These are phyloP conservation scores for Oreochromis aureus DNA, from an alignment of 2,113 vertebrate genomes.

Conservation along the genomic window DNA sequence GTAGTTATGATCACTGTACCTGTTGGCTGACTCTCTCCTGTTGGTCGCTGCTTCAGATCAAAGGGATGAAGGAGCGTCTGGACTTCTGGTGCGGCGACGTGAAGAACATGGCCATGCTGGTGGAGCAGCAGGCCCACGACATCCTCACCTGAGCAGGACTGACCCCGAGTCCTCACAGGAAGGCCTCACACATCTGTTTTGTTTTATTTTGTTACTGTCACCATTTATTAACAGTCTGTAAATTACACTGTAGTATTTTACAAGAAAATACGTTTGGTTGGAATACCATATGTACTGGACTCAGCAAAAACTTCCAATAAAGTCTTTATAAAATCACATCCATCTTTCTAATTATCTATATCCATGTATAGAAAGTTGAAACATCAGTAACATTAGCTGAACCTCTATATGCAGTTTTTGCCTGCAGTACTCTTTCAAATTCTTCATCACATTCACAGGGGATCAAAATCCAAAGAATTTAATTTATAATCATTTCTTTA, in stretches of 20 bases:
- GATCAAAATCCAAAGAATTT: neutral
- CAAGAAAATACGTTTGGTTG: neutral
- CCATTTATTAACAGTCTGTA: slow-evolving; percentile 7
- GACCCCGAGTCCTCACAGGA: neutral
- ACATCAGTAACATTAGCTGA: neutral
- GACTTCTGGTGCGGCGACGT: slow-evolving; percentile 95
- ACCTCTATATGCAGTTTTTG: neutral
- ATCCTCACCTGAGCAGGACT: slow-evolving; percentile 83
- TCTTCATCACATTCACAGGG: rapidly evolving
- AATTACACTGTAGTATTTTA: slow-evolving; percentile 32
- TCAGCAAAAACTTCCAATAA: neutral
- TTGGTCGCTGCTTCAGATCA: slow-evolving; percentile 76
- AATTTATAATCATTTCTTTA: neutral
- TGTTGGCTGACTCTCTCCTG: neutral
- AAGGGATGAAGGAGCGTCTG: slow-evolving; percentile 95
- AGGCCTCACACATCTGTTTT: neutral
- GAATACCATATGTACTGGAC: neutral
- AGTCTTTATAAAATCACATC: neutral
- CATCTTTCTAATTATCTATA: neutral
- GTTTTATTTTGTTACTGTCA: slow-evolving; percentile 7
- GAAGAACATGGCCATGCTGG: slow-evolving; percentile 94
- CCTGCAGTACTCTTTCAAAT: neutral
- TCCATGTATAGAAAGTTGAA: neutral
- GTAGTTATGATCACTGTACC: neutral
- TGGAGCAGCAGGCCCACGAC: slow-evolving; percentile 96